Percentiles rank a stretch among this genome's conserved stretches.
Conservation (phyloP, 1,140 invertebrate genomes). For the Sinonovacula constricta region DNA sequence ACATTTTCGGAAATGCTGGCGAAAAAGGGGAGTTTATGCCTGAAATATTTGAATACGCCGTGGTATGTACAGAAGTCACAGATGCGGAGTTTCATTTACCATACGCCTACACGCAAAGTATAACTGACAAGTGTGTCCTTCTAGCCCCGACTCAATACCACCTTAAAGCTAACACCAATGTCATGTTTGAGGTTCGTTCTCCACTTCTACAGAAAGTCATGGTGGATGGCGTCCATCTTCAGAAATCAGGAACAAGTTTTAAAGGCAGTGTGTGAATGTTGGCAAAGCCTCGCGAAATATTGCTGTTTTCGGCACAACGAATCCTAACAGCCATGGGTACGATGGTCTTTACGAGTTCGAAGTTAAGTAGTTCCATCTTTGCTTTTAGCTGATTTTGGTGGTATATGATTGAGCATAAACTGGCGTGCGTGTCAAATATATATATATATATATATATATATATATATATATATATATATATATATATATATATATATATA, state of each 20-base stretch:
- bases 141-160: not conserved
- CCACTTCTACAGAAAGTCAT: conserved; percentile 9
- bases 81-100: conserved; percentile 13
- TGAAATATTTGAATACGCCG: conserved; percentile 35
- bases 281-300: no score
- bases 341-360: no score
- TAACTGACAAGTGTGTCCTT: not conserved
- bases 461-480: no score
- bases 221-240: not conserved
- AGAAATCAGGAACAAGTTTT: conserved; percentile 19
- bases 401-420: no score
- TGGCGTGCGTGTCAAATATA: no score
- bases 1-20: conserved; percentile 28
- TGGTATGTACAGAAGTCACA: conserved; percentile 34
- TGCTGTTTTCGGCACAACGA: no score
- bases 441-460: no score
- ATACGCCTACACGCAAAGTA: not conserved
- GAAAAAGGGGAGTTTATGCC: not conserved
- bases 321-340: no score
- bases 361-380: no score
- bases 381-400: no score
- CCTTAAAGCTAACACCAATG: no score
- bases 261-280: conserved; percentile 4
- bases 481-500: no score
- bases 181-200: conserved; percentile 7